Percentiles rank a stretch among this genome's conserved stretches.
Evolutionary conservation across 2,888 invertebrate genomes (phyloP).

Genomic region (Lasioglossum calceatum): DNA sequence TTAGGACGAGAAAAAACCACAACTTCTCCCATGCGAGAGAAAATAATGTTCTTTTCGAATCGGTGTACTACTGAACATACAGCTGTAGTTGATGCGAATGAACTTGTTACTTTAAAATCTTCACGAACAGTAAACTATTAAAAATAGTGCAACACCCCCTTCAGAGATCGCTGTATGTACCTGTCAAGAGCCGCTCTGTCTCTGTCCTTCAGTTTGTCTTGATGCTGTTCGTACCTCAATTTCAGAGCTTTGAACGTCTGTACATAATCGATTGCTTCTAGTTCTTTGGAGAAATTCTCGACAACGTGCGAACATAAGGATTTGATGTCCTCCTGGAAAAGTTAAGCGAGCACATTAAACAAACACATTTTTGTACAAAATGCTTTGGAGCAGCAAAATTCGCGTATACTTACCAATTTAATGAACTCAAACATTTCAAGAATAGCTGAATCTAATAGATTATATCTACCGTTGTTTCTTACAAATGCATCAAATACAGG

Average conservation of each 20-base stretch:
- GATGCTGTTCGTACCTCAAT: slow-evolving; percentile 95
- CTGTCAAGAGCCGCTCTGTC: slow-evolving; percentile 91
- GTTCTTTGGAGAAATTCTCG: slow-evolving; percentile 97
- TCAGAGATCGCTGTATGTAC: slow-evolving; percentile 79
- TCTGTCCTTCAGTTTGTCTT: slow-evolving; percentile 95
- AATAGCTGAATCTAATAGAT: slow-evolving; percentile 99
- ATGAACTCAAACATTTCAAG: slow-evolving; percentile 99
- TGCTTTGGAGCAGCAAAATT: not conserved
- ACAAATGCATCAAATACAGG: slow-evolving; percentile 98
- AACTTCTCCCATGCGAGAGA: no score
- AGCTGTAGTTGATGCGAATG: not conserved
- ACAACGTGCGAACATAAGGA: slow-evolving; percentile 96
- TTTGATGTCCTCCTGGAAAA: slow-evolving; percentile 92
- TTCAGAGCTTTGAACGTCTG: slow-evolving; percentile 98
- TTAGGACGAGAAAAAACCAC: no score
- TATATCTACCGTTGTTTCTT: slow-evolving; percentile 98
- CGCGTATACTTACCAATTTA: slow-evolving; percentile 87
- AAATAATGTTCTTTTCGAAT: no score
- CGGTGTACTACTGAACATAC: not conserved
- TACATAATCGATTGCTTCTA: slow-evolving; percentile 98
- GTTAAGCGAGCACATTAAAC: slow-evolving; percentile 17
- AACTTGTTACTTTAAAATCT: not conserved
- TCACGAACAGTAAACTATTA: not conserved
- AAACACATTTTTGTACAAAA: not conserved
- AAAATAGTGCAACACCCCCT: not conserved